Evolutionary conservation across 2,888 invertebrate genomes (phyloP).

Genomic region (Julus scandinavius): DNA sequence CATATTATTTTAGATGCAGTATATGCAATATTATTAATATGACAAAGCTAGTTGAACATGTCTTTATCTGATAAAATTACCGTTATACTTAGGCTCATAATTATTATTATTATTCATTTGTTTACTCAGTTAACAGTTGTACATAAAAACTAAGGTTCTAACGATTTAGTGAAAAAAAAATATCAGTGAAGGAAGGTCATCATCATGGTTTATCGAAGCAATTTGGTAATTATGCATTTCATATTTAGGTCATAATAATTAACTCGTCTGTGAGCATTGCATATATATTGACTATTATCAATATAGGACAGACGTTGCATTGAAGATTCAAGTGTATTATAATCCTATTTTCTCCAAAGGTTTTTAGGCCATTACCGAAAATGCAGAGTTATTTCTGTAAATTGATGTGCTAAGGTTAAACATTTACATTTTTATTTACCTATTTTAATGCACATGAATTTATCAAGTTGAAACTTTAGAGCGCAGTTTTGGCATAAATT

Average conservation of each 20-base stretch:
- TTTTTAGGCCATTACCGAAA: neutral
- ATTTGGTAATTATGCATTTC: constrained; percentile 23
- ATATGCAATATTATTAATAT: no score
- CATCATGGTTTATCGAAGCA: constrained; percentile 11
- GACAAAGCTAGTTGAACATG: no score
- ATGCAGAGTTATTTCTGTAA: neutral
- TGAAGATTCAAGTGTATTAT: neutral
- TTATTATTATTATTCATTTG: neutral
- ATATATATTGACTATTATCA: neutral
- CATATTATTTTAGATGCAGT: no score
- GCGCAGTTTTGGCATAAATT: neutral
- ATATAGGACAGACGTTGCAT: neutral
- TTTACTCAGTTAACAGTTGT: neutral
- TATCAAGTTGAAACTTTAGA: neutral
- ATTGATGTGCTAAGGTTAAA: constrained; percentile 5
- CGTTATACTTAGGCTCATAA: neutral
- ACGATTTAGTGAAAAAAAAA: no score
- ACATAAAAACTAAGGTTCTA: no score
- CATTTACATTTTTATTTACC: neutral
- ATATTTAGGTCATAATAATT: constrained; percentile 25
- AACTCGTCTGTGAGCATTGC: constrained; percentile 44
- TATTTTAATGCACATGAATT: constrained; percentile 16
- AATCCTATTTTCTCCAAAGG: neutral
- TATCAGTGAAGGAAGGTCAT: neutral
- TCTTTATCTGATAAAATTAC: no score